A percentile compares a stretch with the other conserved stretches of the same genome.
Conservation (phyloP, 2,797 vertebrate species). For the Coreius guichenoti region DNA sequence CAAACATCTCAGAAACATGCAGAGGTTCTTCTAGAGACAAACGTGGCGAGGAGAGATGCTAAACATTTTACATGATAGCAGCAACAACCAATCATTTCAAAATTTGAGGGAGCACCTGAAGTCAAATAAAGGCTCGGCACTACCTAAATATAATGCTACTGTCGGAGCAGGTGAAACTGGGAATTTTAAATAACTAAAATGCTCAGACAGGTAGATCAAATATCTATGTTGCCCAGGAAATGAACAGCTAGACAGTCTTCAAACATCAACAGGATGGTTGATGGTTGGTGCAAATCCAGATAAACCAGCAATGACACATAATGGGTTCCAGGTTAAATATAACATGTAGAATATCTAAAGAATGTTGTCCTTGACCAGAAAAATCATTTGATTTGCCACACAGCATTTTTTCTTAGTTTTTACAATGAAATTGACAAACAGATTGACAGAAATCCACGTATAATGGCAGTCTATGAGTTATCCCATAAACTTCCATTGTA, state of each 20-base stretch:
- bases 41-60: neutral
- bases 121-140: neutral
- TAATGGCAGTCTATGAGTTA: too few relatives aligned
- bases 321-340: neutral
- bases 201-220: neutral
- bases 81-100: conserved; percentile 1
- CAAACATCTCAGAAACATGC: neutral
- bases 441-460: neutral
- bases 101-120: neutral
- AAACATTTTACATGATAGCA: neutral
- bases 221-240: neutral
- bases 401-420: neutral
- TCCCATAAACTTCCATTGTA: neutral
- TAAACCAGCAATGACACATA: neutral
- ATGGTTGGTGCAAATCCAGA: neutral
- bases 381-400: neutral
- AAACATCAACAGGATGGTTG: neutral
- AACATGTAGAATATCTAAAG: neutral
- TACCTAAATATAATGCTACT: neutral
- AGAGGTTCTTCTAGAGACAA: neutral
- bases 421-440: neutral
- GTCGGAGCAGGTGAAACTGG: neutral
- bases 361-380: neutral
- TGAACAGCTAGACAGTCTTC: neutral
- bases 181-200: neutral